Evolutionary conservation across 2,888 invertebrate genomes (phyloP), one percentile per base, ranked within the genome.

Genomic region (Trypoxylon attenuatum): DNA sequence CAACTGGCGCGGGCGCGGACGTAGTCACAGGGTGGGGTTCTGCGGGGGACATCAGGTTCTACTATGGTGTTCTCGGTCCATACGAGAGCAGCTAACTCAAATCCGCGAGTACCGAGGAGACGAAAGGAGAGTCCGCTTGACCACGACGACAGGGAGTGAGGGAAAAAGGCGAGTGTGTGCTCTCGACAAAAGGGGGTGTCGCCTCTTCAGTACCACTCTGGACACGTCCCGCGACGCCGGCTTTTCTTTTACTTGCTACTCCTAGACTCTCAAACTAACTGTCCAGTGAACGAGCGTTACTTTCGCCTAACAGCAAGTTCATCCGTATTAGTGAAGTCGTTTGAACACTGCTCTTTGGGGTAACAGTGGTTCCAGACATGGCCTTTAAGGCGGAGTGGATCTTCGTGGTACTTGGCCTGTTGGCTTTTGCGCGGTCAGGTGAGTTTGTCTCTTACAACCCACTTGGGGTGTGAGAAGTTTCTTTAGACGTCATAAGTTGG

Each of bases 121-220:
- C 42, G 21, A 21, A 45, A 18, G 33, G 53, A 58, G 41, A 49
- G 49, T 19, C 45, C 29, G 10, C 33, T 33, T 33, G 33, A 1
- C 33, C 4, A 13, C 5, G 38, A 33, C 27, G 19, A n/a, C 58
- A 65, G 50, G 53, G 64, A 73, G 46, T 16, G 27, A 53, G 53
- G 50, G 16, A 55, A 49, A 50, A 60, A 50, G 46, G 52, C 45
- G 41, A 46, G 15, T 13, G 39, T 45, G 66, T 50, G 45, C 42
- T 57, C 45, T 51, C 53, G 38, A 56, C 56, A 61, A 58, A 65
- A 70, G 68, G 73, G 73, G 70, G 73, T 76, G 76, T 67, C 51
- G 68, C 25, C 58, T 66, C 66, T 53, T 76, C 69, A 76, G 76
- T 76, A 59, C 46, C 45, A 64, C 18, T 54, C 47, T 57, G 68